These are phyloP conservation scores for Trichacis sp. DNA, from an alignment of 2,888 invertebrate genomes.

Conservation along the genomic window DNA sequence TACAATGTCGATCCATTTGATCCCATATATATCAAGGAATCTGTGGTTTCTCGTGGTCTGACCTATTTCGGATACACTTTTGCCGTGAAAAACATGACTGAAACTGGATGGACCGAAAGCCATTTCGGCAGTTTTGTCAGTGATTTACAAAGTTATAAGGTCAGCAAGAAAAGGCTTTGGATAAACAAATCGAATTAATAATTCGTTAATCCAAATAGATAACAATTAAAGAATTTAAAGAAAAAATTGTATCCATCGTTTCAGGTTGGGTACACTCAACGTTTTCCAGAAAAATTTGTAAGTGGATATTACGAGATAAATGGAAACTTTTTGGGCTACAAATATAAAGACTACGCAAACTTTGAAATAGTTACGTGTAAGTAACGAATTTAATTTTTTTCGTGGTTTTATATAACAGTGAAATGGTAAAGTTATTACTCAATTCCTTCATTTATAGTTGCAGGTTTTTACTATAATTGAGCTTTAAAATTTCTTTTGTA, in stretches of 20 bases:
- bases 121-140: conserved; percentile 81
- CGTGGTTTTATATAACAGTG: no score
- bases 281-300: conserved; percentile 84
- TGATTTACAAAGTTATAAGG: conserved; percentile 61
- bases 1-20: conserved; percentile 82
- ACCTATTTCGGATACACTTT: conserved; percentile 78
- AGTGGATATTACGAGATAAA: conserved; percentile 77
- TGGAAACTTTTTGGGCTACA: conserved; percentile 72
- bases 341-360: conserved; percentile 75
- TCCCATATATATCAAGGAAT: conserved; percentile 79
- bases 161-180: conserved; percentile 32
- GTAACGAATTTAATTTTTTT: no score
- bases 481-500: conserved; percentile 45
- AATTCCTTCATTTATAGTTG: no score
- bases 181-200: neutral
- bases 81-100: conserved; percentile 79
- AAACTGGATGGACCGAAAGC: conserved; percentile 82
- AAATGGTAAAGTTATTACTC: no score
- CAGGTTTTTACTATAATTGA: no score
- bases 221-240: no score
- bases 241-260: no score
- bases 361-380: conserved; percentile 82
- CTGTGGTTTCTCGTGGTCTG: conserved; percentile 75
- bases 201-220: conserved; percentile 19
- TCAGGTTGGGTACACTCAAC: conserved; percentile 81